These are phyloP conservation scores for Aphodius sticticus DNA, from an alignment of 2,888 invertebrate genomes.

Conservation along the genomic window DNA sequence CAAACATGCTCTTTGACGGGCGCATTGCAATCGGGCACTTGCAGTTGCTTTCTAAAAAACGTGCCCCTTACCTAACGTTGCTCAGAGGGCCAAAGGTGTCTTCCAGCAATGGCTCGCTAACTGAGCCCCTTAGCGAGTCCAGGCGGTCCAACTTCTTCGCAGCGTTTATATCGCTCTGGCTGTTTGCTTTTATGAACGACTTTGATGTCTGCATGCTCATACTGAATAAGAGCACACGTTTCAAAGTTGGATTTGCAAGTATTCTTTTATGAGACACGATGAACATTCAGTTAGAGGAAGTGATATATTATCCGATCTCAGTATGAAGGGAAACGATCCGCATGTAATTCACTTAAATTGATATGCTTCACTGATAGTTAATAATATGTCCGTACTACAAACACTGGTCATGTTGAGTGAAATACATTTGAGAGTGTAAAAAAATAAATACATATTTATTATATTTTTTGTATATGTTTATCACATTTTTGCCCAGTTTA, in stretches of 20 bases:
- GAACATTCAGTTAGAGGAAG: neutral
- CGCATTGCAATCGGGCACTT: neutral
- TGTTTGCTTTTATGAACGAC: constrained; percentile 91
- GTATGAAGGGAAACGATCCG: too few relatives aligned
- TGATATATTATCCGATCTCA: neutral
- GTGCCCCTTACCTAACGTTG: constrained; percentile 75
- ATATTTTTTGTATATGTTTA: too few relatives aligned
- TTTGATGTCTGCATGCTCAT: constrained; percentile 79
- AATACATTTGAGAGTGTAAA: too few relatives aligned
- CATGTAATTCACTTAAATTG: too few relatives aligned
- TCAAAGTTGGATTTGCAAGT: neutral
- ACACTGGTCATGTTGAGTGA: too few relatives aligned
- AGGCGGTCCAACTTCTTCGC: constrained; percentile 69
- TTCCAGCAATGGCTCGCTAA: constrained; percentile 82
- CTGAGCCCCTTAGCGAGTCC: constrained; percentile 76
- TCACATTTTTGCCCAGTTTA: too few relatives aligned
- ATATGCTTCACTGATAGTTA: too few relatives aligned
- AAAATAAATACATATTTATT: too few relatives aligned
- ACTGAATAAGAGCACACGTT: constrained; percentile 15
- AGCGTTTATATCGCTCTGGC: constrained; percentile 76
- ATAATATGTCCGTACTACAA: too few relatives aligned
- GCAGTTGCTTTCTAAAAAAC: neutral
- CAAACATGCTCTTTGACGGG: neutral
- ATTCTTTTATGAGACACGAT: neutral
- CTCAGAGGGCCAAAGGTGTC: constrained; percentile 91